Evolutionary conservation across 2,888 invertebrate species (phyloP).

Genomic region (Eupithecia pulchellata): DNA sequence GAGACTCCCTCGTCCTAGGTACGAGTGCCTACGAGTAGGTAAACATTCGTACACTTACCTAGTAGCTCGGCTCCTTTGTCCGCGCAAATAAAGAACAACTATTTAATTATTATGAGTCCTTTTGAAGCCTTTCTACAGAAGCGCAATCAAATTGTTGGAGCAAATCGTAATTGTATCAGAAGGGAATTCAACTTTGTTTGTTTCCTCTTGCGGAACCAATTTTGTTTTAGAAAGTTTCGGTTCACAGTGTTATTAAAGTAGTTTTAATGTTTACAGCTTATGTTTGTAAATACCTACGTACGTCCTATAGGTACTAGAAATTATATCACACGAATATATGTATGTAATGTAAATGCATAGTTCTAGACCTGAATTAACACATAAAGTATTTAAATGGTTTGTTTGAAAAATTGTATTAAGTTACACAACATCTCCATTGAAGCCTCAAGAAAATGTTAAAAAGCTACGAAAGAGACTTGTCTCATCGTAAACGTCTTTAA

Average conservation of each 20-base stretch:
- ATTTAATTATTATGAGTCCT: slow-evolving; percentile 35
- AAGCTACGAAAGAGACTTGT: too few species aligned
- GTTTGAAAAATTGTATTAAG: too few species aligned
- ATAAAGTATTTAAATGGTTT: too few species aligned
- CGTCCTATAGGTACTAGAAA: not conserved
- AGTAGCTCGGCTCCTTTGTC: slow-evolving; percentile 3
- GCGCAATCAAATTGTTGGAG: slow-evolving; percentile 31
- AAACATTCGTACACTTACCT: not conserved
- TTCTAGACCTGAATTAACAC: not conserved
- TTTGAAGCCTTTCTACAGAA: slow-evolving; percentile 23
- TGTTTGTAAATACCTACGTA: not conserved
- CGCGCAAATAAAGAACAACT: slow-evolving; percentile 35
- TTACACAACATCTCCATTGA: too few species aligned
- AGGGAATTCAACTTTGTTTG: slow-evolving; percentile 20
- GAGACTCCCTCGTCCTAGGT: not conserved
- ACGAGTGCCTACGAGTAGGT: too few species aligned
- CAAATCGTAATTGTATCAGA: slow-evolving; percentile 27
- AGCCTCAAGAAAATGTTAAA: too few species aligned
- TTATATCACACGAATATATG: not conserved
- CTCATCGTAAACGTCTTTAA: too few species aligned
- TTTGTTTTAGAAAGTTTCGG: not conserved
- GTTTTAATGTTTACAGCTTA: not conserved
- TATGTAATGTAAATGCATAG: too few species aligned
- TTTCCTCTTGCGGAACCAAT: not conserved
- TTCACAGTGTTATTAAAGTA: not conserved